These are phyloP conservation scores for Rhabdornis inornatus DNA, from an alignment of 2,113 vertebrate species.

Conservation along the genomic window DNA sequence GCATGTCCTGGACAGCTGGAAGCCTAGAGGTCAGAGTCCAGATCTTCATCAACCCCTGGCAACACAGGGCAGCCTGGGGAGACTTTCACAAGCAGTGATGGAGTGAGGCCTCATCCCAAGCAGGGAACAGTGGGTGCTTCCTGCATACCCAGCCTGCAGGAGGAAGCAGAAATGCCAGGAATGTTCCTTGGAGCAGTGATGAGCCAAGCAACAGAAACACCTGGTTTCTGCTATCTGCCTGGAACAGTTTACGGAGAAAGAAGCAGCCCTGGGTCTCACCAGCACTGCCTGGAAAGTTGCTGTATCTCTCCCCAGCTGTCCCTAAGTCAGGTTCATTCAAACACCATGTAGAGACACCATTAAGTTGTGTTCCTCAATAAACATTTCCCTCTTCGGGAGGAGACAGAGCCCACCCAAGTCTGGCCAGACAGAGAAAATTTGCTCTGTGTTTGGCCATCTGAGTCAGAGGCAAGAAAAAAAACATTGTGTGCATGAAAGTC, in stretches of 20 bases:
- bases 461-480: slow-evolving; percentile 14
- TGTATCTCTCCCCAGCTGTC: neutral
- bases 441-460: neutral
- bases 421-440: neutral
- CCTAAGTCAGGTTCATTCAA: neutral
- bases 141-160: neutral
- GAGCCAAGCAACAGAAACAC: neutral
- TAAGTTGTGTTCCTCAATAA: neutral
- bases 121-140: neutral
- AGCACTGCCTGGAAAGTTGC: neutral
- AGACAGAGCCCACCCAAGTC: slow-evolving; percentile 51
- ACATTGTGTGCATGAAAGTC: slow-evolving; percentile 2
- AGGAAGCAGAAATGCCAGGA: neutral
- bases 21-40: neutral
- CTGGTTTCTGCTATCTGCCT: neutral
- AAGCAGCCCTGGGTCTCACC: neutral
- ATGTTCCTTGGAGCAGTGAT: neutral
- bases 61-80: neutral
- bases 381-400: neutral
- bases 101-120: neutral
- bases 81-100: neutral
- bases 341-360: neutral
- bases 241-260: neutral
- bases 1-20: neutral
- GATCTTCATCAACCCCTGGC: neutral